A percentile compares a stretch with the other conserved stretches of the same genome.
phyloP scores from a whole-genome alignment of 2,113 vertebrate genomes.

The Craseonycteris thonglongyai region DNA sequence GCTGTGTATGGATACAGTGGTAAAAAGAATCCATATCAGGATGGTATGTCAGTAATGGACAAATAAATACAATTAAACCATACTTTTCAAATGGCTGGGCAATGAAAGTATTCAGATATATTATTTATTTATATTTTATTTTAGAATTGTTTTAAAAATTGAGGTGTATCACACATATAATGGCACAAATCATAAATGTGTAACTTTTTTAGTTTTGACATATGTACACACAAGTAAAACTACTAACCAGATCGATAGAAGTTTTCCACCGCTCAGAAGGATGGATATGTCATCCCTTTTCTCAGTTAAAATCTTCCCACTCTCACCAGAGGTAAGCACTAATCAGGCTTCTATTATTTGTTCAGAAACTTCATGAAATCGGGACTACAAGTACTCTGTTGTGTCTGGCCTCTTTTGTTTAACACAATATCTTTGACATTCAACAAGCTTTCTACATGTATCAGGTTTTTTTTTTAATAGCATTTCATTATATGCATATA shows the following conservation, averaged over 20 bases:
- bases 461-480: not conserved
- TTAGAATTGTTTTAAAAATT: not conserved
- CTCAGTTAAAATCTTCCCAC: not conserved
- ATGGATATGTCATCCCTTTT: not conserved
- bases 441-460: not conserved
- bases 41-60: not conserved
- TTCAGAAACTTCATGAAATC: not conserved
- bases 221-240: not conserved
- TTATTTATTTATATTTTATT: not conserved
- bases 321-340: not conserved
- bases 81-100: not conserved
- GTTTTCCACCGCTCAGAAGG: not conserved
- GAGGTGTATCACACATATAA: not conserved
- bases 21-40: not conserved
- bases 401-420: not conserved
- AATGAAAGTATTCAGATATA: not conserved
- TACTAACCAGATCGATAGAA: not conserved
- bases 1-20: not conserved
- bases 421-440: not conserved
- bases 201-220: not conserved
- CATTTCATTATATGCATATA: not conserved
- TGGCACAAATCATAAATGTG: not conserved
- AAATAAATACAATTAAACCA: not conserved
- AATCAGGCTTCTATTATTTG: not conserved
- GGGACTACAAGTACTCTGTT: not conserved